Base-by-base conservation (phyloP, 2,797 vertebrate genomes). In the Rhyacichthys aspro region DNA sequence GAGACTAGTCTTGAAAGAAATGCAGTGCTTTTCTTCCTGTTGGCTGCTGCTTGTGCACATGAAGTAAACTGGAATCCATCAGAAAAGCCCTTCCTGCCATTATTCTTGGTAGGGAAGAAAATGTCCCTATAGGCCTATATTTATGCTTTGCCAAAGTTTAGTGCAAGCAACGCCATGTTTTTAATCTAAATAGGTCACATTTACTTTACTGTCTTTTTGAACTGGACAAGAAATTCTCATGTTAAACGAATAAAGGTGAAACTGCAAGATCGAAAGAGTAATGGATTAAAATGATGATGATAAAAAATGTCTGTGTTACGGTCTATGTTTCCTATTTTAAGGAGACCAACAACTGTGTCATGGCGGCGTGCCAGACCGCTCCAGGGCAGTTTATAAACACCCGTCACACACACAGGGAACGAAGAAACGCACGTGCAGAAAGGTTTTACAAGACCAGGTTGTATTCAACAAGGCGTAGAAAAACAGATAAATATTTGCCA, bases 101-200 rank as follows among this genome's bases (percentile, higher is more conserved):
- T 81, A 81, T 85, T 85, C 63, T 56, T 72, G 41, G 52, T 15
- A 55, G 53, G 56, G 61, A 44, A 80, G 67, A 23, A 71, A 82
- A 74, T 55, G 55, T 79, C 74, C 63, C 55, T 34, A 68, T 65
- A 59, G 70, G 60, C 78, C 70, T 67, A 45, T n/a, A n/a, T n/a
- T 85, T 32, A 72, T 73, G 60, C 68, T 61, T 55, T 70, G 78
- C 73, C 84, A 86, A 64, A 53, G 52, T 57, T 56, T 72, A 74
- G 58, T 64, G 47, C 46, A 55, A 42, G 39, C 43, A 16, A 59
- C 17, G 42, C 43, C 39, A 12, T 56, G 69, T 79, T 79, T 81
- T 69, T 53, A 63, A 17, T 63, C 34, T 67, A 60, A 59, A 61
- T 59, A 37, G 23, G 23, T 5, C 45, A 55, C 33, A 41, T 63